Conservation (phyloP, 2,113 vertebrate species). For the Malaclemys terrapin region DNA sequence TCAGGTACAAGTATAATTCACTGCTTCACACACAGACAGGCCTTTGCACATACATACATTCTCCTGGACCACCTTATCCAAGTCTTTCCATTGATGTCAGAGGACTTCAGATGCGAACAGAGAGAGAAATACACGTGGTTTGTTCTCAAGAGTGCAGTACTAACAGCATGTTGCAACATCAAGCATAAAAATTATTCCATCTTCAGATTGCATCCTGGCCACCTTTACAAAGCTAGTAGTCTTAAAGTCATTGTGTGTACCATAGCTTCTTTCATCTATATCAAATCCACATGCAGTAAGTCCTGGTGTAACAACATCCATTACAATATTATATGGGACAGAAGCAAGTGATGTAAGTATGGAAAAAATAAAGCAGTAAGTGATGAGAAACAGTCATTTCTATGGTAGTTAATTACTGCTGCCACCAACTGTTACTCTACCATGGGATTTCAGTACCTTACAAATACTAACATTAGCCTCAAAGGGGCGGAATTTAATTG, state of each 20-base stretch:
- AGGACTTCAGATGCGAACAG: not conserved
- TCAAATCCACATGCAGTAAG: not conserved
- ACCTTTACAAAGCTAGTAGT: not conserved
- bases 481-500: not conserved
- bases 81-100: not conserved
- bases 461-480: not conserved
- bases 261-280: not conserved
- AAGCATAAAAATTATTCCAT: not conserved
- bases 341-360: not conserved
- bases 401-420: not conserved
- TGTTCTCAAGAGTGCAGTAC: slow-evolving; percentile 1
- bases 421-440: not conserved
- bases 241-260: not conserved
- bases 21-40: accelerated
- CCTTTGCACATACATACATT: not conserved
- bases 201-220: not conserved
- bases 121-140: not conserved
- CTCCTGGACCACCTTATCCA: accelerated
- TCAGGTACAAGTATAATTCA: not conserved
- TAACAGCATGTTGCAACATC: not conserved
- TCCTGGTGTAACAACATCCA: not conserved
- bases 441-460: not conserved
- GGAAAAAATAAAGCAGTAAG: not conserved
- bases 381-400: not conserved
- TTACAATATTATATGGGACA: not conserved